phyloP scores from a whole-genome alignment of 2,888 invertebrate species.

The Pocota personata region DNA sequence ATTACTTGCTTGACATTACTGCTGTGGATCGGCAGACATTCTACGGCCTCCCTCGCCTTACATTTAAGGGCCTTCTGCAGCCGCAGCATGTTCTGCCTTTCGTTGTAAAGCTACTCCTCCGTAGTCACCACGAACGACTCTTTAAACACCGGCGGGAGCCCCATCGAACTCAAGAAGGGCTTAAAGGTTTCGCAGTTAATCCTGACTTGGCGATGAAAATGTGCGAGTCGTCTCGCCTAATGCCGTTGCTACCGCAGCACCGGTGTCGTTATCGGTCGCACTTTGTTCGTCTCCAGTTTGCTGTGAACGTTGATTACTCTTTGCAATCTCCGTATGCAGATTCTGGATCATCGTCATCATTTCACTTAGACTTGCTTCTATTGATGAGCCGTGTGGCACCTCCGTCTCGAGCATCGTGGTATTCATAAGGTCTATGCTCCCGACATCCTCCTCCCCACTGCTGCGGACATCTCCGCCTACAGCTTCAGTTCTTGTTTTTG shows the following conservation, averaged over 20 bases:
- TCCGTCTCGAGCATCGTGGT: neutral
- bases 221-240: neutral
- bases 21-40: neutral
- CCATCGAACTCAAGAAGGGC: conserved; percentile 5
- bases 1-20: neutral
- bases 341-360: too few relatives aligned
- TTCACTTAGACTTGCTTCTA: neutral
- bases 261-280: neutral
- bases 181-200: neutral
- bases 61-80: too few relatives aligned
- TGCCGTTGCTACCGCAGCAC: neutral
- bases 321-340: neutral
- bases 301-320: neutral
- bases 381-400: neutral
- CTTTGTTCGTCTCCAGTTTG: neutral
- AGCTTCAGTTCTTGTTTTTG: too few relatives aligned
- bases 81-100: too few relatives aligned
- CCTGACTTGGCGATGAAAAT: neutral
- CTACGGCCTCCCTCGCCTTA: too few relatives aligned
- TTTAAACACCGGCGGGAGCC: neutral
- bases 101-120: too few relatives aligned
- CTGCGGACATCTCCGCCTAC: too few relatives aligned
- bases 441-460: too few relatives aligned
- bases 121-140: too few relatives aligned
- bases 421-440: too few relatives aligned